A percentile compares a stretch with the other conserved stretches of the same genome.
These are phyloP conservation scores for Mesoclemmys tuberculata DNA, from an alignment of 2,113 vertebrate genomes.

Conservation along the genomic window DNA sequence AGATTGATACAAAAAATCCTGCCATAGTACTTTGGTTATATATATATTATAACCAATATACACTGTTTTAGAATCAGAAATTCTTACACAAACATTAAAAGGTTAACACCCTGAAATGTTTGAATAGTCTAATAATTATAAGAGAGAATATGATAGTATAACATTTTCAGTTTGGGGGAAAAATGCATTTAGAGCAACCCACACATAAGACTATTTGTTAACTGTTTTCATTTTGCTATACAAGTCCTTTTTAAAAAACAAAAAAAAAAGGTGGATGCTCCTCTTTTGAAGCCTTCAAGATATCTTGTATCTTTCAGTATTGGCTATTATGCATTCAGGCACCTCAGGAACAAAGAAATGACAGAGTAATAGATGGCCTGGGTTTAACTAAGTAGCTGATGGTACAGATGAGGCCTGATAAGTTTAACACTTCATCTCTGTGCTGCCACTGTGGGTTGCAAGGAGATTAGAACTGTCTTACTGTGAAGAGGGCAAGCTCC, in stretches of 20 bases:
- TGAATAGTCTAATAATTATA: not conserved
- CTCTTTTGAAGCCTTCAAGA: constrained; percentile 34
- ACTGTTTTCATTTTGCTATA: not conserved
- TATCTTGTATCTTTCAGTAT: constrained; percentile 51
- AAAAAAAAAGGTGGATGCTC: not conserved
- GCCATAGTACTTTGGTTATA: not conserved
- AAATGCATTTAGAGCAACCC: rapidly evolving
- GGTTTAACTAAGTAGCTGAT: constrained; percentile 74
- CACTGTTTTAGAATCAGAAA: not conserved
- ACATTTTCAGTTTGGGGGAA: not conserved
- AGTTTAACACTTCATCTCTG: constrained; percentile 59
- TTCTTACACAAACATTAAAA: not conserved
- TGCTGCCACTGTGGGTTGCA: constrained; percentile 11
- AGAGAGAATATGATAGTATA: not conserved
- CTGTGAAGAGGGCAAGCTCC: constrained; percentile 63
- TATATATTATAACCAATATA: not conserved
- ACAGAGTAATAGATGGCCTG: constrained; percentile 74
- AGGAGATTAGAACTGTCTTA: constrained; percentile 65
- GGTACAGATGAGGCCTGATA: constrained; percentile 63
- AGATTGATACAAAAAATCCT: not conserved
- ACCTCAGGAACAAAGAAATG: constrained; percentile 74
- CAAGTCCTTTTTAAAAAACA: not conserved
- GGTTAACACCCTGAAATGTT: not conserved
- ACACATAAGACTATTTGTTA: not conserved
- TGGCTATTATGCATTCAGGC: constrained; percentile 61